These are phyloP conservation scores for Hirudinaria manillensis DNA, from an alignment of 2,888 invertebrate species.

Conservation along the genomic window DNA sequence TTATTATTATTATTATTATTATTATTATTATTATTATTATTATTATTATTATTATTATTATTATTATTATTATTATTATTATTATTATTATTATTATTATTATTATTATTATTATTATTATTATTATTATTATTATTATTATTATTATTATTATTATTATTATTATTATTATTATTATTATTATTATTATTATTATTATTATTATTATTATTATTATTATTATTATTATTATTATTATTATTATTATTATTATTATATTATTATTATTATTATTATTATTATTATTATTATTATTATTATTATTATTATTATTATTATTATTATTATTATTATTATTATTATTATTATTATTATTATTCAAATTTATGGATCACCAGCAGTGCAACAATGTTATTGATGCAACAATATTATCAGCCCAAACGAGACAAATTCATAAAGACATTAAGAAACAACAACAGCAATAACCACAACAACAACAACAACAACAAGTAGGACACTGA, in stretches of 20 bases:
- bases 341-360: background rate
- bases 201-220: slow-evolving; percentile 3
- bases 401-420: no score
- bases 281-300: background rate
- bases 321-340: background rate
- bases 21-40: background rate
- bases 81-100: background rate
- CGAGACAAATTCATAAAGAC: no score
- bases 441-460: no score
- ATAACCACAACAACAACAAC: no score
- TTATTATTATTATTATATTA: background rate
- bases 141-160: background rate
- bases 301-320: slow-evolving; percentile 3
- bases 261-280: background rate
- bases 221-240: background rate
- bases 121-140: background rate
- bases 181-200: background rate
- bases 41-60: background rate
- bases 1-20: background rate
- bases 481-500: no score
- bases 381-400: no score
- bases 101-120: background rate
- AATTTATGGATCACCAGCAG: no score
- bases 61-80: background rate
- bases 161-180: background rate